Base-by-base conservation (phyloP, 2,113 vertebrate genomes). In the Prolemur simus region DNA sequence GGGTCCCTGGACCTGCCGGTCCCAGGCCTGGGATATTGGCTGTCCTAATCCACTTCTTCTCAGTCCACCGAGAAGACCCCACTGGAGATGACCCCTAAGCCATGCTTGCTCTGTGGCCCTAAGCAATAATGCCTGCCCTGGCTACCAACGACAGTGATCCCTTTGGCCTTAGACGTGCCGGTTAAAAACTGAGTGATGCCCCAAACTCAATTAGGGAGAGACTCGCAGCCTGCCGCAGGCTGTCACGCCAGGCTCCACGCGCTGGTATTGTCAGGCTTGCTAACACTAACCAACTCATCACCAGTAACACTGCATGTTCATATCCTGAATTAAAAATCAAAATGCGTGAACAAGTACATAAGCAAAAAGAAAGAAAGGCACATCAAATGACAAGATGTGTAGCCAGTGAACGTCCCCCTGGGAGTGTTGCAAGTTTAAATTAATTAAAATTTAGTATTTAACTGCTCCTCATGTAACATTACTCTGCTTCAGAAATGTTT, bases 401-500 rank as follows among this genome's bases (percentile, higher is more conserved):
- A 96, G 96, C 97, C 97, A 96, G 94, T 95, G 96, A 97, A 96
- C 98, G 98, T 92, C 42, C 96, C 95, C 96, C 96, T 97, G 98
- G 98, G 97, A 97, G 98, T 94, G 98, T 98, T 96, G 98, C 97
- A 84, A 97, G 89, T 98, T 98, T 98, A 98, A 95, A 97, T 68
- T 20, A 93, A 98, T 97, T 94, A 96, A 88, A 89, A 49, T 88
- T 96, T 95, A 97, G 97, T 97, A 97, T 97, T 98, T 97, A 98
- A 98, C 98, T 98, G 98, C 98, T 98, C 97, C 98, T 98, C 98
- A 98, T 99, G 98, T 99, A 98, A 98, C 98, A 98, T 98, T 97
- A 98, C 97, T 98, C 98, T 98, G 98, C 99, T 99, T 99, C 98
- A 98, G 98, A 99, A 98, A 98, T 98, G 98, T 99, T 99, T 99